Base-by-base conservation (phyloP, 2,888 invertebrate genomes). In the Napeogenes sylphis region DNA sequence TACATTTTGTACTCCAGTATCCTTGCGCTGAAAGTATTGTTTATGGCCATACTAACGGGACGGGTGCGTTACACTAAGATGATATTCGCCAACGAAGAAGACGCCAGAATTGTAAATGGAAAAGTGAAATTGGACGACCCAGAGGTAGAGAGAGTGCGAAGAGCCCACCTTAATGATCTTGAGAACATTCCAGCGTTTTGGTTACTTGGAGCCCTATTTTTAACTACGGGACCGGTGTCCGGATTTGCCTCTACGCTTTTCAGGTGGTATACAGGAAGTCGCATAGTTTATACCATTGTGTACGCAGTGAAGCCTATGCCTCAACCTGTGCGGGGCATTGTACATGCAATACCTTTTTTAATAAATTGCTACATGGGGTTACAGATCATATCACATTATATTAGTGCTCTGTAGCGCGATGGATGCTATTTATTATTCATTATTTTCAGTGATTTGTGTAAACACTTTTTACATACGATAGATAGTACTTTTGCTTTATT, bases 151-250 rank as follows among this genome's bases (percentile, higher is more conserved):
- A 72, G 87, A 63, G 80, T 82, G 38, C 72, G 87, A 53, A 81
- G 93, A 78, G 94, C 94, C 14, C 94, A 94, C 75, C 85, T 92
- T 68, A 95, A 95, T 74, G 94, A 95, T 77, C 76, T 95, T 75
- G 94, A 95, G 81, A 95, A 94, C 78, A 94, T 95, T 62, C 90
- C 93, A 0, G 87, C 91, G 14, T 95, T 94, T 73, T 73, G 94
- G 67, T 71, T 92, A 54, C 67, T 92, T 3, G 74, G 73, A 5
- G 82, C 91, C 8, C 77, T 91, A 46, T 94, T 92, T 77, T 76
- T 92, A 8, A 76, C 90, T 51, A 92, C 92, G 0, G 83, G 84
- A 14, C 93, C 93, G 0, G 75, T 67, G 4, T 62, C 70, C 0
- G 71, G 67, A 32, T 67, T 68, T 60, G 77, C 70, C 14, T 65